These are phyloP conservation scores for Schizothorax lantsangensis DNA, from an alignment of 2,797 vertebrate species.

Conservation along the genomic window DNA sequence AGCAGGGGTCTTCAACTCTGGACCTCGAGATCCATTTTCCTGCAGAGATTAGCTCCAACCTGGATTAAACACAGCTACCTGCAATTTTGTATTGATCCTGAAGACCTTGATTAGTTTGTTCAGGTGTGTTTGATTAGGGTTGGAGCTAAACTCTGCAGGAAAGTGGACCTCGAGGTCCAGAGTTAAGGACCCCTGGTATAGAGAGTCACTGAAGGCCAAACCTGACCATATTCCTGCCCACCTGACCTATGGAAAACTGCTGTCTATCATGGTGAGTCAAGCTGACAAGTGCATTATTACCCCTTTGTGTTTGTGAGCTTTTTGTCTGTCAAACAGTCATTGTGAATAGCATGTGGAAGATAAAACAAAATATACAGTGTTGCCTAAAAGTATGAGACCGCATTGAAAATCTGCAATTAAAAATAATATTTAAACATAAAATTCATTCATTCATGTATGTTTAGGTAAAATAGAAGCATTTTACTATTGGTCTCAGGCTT, in stretches of 20 bases:
- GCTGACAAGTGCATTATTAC: neutral
- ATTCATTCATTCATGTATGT: neutral
- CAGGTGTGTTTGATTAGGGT: no score
- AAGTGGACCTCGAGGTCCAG: no score
- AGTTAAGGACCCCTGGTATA: no score
- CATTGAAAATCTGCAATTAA: no score
- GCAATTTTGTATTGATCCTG: no score
- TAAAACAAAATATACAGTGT: neutral
- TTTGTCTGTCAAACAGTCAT: neutral
- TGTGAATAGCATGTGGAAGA: neutral
- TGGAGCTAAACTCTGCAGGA: no score
- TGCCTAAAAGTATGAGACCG: neutral
- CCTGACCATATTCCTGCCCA: slow-evolving; percentile 97
- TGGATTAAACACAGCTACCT: no score
- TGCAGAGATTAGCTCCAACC: no score
- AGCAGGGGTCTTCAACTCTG: no score
- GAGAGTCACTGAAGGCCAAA: slow-evolving; percentile 92
- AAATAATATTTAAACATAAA: neutral
- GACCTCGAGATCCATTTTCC: no score
- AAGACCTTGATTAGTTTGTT: no score
- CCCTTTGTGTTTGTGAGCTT: slow-evolving; percentile 33
- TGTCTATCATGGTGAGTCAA: slow-evolving; percentile 88
- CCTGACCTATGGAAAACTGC: slow-evolving; percentile 95
- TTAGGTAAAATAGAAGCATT: neutral
- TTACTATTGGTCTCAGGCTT: neutral